Conservation (phyloP, 2,888 invertebrate genomes). For the Harmothoe impar region DNA sequence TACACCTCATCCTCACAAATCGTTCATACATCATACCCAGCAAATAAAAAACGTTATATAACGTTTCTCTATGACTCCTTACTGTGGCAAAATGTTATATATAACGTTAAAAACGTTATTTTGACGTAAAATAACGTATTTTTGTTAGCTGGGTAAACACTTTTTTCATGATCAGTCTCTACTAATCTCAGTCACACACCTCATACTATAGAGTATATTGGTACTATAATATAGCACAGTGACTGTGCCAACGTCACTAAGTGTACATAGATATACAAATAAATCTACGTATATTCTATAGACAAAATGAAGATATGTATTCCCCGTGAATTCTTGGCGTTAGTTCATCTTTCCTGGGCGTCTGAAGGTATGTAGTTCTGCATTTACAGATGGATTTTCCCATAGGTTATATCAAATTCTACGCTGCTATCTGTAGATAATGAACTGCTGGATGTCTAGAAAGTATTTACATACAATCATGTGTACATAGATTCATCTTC, state of each 20-base stretch:
- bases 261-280: not conserved
- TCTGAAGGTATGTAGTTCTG: not conserved
- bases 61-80: too few species aligned
- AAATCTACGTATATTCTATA: not conserved
- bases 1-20: not conserved
- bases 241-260: not conserved
- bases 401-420: too few species aligned
- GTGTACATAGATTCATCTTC: too few species aligned
- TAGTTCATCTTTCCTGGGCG: not conserved
- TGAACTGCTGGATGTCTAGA: too few species aligned
- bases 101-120: too few species aligned
- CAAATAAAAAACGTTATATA: too few species aligned
- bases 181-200: not conserved
- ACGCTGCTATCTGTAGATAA: too few species aligned
- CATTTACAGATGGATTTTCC: not conserved
- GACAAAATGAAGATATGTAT: not conserved
- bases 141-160: too few species aligned
- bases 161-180: too few species aligned
- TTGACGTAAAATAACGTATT: too few species aligned
- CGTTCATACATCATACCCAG: not conserved
- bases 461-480: too few species aligned
- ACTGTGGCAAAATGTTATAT: too few species aligned
- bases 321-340: not conserved
- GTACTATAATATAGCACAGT: conserved; percentile 12
- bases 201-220: not conserved